Conservation (phyloP, 2,888 invertebrate species). For the Xanthia togata region DNA sequence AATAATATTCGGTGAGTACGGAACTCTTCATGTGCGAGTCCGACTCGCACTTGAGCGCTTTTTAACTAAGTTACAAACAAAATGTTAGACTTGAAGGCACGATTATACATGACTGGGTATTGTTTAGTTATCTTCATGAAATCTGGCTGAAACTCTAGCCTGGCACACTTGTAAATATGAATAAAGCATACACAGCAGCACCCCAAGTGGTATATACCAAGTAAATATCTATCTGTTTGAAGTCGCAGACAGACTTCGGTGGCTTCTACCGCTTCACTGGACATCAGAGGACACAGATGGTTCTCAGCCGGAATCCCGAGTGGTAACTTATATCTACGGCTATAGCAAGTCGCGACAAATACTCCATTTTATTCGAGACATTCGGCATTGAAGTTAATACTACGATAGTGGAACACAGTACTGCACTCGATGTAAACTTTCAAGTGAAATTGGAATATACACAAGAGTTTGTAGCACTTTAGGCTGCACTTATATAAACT, state of each 20-base stretch:
- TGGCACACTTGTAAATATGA: not conserved
- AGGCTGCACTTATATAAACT: slow-evolving; percentile 9
- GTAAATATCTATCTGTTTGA: not conserved
- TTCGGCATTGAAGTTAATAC: slow-evolving; percentile 2
- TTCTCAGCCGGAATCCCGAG: slow-evolving; percentile 8
- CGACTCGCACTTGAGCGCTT: too few relatives aligned
- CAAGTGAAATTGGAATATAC: slow-evolving; percentile 8
- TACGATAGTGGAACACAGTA: not conserved
- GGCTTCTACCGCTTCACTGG: not conserved
- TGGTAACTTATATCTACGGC: slow-evolving; percentile 10
- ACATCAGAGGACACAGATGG: slow-evolving; percentile 14
- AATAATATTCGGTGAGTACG: not conserved
- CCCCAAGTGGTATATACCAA: not conserved
- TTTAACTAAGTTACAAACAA: not conserved
- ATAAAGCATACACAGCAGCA: not conserved
- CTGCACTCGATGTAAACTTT: slow-evolving; percentile 20
- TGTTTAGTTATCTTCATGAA: not conserved
- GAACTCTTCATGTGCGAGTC: not conserved
- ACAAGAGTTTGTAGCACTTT: slow-evolving; percentile 27
- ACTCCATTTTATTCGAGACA: slow-evolving; percentile 12
- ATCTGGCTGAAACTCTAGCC: not conserved
- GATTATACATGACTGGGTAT: not conserved
- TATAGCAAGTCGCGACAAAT: slow-evolving; percentile 11
- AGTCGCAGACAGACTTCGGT: slow-evolving; percentile 6
- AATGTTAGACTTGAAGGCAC: not conserved